These are phyloP conservation scores for Busseola fusca DNA, from an alignment of 2,888 invertebrate genomes.

Conservation along the genomic window DNA sequence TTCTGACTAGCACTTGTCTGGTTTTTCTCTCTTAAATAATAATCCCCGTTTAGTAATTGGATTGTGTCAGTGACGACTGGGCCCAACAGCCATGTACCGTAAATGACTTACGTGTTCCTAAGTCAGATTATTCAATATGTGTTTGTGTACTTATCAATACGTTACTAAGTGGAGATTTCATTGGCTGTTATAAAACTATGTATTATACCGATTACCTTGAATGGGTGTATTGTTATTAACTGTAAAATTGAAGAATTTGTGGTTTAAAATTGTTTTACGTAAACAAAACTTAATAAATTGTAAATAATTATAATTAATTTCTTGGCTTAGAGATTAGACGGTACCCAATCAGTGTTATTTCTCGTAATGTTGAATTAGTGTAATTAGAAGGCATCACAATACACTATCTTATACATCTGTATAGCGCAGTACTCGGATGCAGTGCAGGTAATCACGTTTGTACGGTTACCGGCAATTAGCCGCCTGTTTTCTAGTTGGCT, in stretches of 20 bases:
- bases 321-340: conserved; percentile 1
- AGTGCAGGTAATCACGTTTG: conserved; percentile 68
- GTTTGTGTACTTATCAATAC: conserved; percentile 10
- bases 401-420: conserved; percentile 34
- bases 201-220: neutral
- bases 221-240: conserved; percentile 10
- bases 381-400: conserved; percentile 25
- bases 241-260: conserved; percentile 10
- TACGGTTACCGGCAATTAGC: conserved; percentile 81
- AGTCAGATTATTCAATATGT: conserved; percentile 25
- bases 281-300: neutral
- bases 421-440: conserved; percentile 42
- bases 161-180: conserved; percentile 19
- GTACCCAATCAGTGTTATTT: conserved; percentile 21
- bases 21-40: conserved; percentile 68
- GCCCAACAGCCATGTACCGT: conserved; percentile 55
- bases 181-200: conserved; percentile 5
- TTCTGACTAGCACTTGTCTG: conserved; percentile 53
- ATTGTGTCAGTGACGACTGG: conserved; percentile 75
- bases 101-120: conserved; percentile 33
- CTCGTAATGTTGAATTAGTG: conserved; percentile 12
- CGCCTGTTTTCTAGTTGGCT: conserved; percentile 64
- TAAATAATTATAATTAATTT: conserved; percentile 2
- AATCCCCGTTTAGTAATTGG: conserved; percentile 73
- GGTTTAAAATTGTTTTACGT: conserved; percentile 7